Base-by-base conservation (phyloP, 2,113 vertebrate genomes). In the Etheostoma cragini region DNA sequence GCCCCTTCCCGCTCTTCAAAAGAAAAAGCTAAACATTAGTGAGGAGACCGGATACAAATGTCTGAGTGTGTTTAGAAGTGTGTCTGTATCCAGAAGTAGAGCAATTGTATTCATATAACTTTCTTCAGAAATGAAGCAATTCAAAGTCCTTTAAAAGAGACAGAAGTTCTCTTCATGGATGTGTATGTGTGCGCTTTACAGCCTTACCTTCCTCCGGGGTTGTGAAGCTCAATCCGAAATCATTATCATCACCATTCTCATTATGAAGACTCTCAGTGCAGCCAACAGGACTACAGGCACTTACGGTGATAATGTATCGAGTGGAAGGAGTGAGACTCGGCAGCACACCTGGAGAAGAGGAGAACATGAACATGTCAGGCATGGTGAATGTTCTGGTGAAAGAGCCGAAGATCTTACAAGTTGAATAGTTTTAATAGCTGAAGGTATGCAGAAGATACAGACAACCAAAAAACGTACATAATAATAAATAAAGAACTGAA, bases 151-250 rank as follows among this genome's bases (percentile, higher is more conserved):
- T 42, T 42, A 42, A 42, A 42, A 42, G 11, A 11, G 38, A 11
- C 38, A 26, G 14, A 81, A 2, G 12, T 42, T 71, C 2, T 52
- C 12, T 75, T 63, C 14, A 61, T 10, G 22, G 6, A n/a, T 38
- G 30, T 16, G 17, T 42, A 1, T 95, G 95, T 95, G 94, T 94
- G 95, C 95, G 97, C 94, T 94, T 96, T 94, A 91, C 94, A 95
- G 95, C 92, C 96, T 95, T 97, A 99, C 97, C 97, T 97, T 98
- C 97, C 95, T 98, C 96, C 82, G 95, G 97, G 94, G 97, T 98
- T 93, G 94, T 96, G 94, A 98, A 91, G 93, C 94, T 95, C 15
- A 58, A 87, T 93, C 94, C 88, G 88, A 95, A 95, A 76, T 76
- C 69, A 57, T 65, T 56, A 45, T 68, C 81, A 57, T 76, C 72